Conservation (phyloP, 2,888 invertebrate species). For the Caenorhabditis uteleia region DNA sequence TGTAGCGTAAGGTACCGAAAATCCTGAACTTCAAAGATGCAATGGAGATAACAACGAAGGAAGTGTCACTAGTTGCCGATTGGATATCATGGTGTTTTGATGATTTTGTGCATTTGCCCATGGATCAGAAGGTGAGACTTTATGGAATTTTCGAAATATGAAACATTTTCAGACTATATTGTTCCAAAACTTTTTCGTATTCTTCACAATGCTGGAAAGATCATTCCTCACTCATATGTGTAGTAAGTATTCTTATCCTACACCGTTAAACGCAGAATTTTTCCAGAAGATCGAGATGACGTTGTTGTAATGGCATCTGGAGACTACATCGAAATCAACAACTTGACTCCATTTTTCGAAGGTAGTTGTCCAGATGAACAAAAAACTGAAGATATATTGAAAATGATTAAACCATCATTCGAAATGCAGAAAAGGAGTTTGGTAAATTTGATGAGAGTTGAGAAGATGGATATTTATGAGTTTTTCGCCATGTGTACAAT, state of each 20-base stretch:
- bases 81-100: slow-evolving; percentile 37
- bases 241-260: neutral
- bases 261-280: no score
- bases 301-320: slow-evolving; percentile 22
- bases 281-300: slow-evolving; percentile 7
- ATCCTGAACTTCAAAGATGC: slow-evolving; percentile 22
- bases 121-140: slow-evolving; percentile 31
- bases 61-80: slow-evolving; percentile 30
- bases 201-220: slow-evolving; percentile 24
- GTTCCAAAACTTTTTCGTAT: slow-evolving; percentile 32
- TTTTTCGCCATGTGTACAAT: slow-evolving; percentile 24
- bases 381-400: slow-evolving; percentile 12
- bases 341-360: slow-evolving; percentile 17
- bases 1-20: slow-evolving; percentile 15
- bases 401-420: slow-evolving; percentile 25
- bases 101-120: slow-evolving; percentile 15
- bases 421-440: slow-evolving; percentile 14
- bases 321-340: slow-evolving; percentile 28
- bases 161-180: slow-evolving; percentile 30
- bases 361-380: neutral
- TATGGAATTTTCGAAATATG: no score
- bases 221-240: slow-evolving; percentile 22
- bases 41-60: slow-evolving; percentile 8
- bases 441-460: slow-evolving; percentile 16
- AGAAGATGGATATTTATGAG: slow-evolving; percentile 26